Conservation (phyloP, 2,797 vertebrate species). For the Tadarida brasiliensis region DNA sequence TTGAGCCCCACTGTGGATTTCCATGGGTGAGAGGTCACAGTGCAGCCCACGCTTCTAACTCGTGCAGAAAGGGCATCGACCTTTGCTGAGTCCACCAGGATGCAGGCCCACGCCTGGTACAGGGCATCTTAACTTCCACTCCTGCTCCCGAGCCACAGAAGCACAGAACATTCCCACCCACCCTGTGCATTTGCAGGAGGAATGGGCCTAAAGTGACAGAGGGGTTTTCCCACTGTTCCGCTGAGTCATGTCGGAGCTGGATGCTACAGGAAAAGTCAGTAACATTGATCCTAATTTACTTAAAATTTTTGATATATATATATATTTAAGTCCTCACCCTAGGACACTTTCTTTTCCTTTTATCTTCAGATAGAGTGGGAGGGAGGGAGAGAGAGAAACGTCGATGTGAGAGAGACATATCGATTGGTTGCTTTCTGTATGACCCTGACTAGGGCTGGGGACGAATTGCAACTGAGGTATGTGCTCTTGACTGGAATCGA, state of each 20-base stretch:
- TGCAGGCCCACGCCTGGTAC: not conserved
- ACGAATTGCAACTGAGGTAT: too few species aligned
- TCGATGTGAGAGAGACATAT: too few species aligned
- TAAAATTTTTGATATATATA: not conserved
- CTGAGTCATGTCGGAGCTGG: not conserved
- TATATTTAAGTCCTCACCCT: too few species aligned
- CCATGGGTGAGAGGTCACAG: not conserved
- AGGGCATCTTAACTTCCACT: not conserved
- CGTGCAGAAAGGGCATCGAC: not conserved
- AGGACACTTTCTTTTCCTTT: too few species aligned
- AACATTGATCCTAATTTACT: not conserved
- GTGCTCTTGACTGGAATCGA: too few species aligned
- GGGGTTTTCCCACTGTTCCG: fast-evolving
- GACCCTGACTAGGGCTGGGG: too few species aligned
- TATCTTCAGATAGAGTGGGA: too few species aligned
- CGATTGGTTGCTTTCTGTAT: too few species aligned
- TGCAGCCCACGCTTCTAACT: not conserved
- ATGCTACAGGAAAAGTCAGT: not conserved
- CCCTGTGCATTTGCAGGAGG: not conserved
- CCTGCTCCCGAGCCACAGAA: not conserved
- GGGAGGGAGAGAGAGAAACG: too few species aligned
- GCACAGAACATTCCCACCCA: not conserved
- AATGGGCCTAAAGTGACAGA: not conserved
- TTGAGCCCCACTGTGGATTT: not conserved
- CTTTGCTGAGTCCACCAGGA: fast-evolving